These are phyloP conservation scores for Macrosteles quadrilineatus DNA, from an alignment of 1,140 invertebrate species.

Conservation along the genomic window DNA sequence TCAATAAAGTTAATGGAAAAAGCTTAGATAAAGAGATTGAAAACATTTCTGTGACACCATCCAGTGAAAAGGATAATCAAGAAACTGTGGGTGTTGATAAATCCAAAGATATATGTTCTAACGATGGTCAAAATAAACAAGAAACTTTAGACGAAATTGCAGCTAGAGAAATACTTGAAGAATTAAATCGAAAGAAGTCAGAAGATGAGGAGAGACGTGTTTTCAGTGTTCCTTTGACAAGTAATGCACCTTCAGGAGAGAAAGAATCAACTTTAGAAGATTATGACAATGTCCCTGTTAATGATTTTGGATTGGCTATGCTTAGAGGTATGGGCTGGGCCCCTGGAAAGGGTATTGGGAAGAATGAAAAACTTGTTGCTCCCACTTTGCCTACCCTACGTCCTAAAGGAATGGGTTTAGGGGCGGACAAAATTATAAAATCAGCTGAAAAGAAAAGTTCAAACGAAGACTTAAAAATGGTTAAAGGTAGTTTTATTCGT, in stretches of 20 bases:
- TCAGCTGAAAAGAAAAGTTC: conserved; percentile 51
- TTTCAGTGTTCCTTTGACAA: conserved; percentile 56
- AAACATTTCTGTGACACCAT: no score
- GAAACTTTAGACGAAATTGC: conserved; percentile 56
- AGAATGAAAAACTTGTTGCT: conserved; percentile 49
- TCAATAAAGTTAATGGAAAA: no score
- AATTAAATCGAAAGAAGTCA: conserved; percentile 48
- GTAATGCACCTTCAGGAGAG: conserved; percentile 55
- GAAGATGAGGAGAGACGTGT: conserved; percentile 44
- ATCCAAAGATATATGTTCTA: no score
- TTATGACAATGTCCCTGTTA: conserved; percentile 87
- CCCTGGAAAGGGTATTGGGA: conserved; percentile 68
- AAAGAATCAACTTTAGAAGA: conserved; percentile 78
- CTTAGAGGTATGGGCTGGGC: conserved; percentile 94
- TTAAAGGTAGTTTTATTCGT: conserved; percentile 69
- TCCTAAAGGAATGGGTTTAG: conserved; percentile 90
- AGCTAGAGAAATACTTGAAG: conserved; percentile 59
- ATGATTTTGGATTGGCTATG: conserved; percentile 88
- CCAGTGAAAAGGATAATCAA: no score
- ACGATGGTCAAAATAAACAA: conserved; percentile 26
- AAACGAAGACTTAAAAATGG: conserved; percentile 63
- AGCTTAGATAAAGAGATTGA: no score
- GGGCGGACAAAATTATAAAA: conserved; percentile 72
- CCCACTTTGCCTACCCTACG: conserved; percentile 60
- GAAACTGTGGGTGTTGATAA: no score